Evolutionary conservation across 92 coral and sea anemone species (phyloP).

Genomic region (Isaurus tuberculatus): DNA sequence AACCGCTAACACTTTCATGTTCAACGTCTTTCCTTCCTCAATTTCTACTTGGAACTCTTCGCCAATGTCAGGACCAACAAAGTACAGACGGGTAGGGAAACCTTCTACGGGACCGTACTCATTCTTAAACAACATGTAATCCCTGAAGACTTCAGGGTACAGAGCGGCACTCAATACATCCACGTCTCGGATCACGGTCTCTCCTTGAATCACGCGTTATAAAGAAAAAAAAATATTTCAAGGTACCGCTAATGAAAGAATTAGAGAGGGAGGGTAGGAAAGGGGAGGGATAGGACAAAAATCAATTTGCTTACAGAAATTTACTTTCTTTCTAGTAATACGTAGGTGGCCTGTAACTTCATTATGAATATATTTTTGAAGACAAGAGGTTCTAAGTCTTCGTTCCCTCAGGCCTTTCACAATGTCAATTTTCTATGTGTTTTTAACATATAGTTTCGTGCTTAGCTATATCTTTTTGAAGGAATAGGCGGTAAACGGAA

Average conservation of each 20-base stretch:
- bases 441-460: no score
- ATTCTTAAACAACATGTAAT: conserved; percentile 89
- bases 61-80: conserved; percentile 98
- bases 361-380: no score
- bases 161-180: conserved; percentile 97
- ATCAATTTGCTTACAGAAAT: neutral
- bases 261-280: no score
- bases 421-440: no score
- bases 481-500: no score
- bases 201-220: conserved; percentile 60
- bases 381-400: no score
- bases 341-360: no score
- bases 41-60: conserved; percentile 95
- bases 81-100: conserved; percentile 90
- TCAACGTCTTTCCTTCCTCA: conserved; percentile 87
- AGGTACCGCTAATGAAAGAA: neutral
- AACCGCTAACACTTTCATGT: conserved; percentile 90
- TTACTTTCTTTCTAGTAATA: no score
- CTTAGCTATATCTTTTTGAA: no score
- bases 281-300: neutral
- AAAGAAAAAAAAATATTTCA: neutral
- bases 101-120: conserved; percentile 96
- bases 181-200: conserved; percentile 74
- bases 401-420: no score
- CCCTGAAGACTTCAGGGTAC: conserved; percentile 91